Evolutionary conservation across 2,888 invertebrate genomes (phyloP).

Genomic region (Leptopilina syphax): DNA sequence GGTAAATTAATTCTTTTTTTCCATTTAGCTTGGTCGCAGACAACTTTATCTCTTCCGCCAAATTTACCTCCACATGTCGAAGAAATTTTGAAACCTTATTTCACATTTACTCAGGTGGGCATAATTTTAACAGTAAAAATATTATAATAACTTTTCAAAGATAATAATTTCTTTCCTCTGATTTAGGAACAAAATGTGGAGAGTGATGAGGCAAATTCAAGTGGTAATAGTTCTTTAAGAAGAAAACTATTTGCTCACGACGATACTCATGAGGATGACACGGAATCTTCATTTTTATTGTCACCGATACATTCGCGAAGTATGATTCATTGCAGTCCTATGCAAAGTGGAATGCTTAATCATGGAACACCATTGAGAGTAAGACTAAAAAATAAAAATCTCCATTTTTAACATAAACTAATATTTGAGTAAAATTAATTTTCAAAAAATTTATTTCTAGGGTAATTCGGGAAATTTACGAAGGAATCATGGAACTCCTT

Average conservation of each 20-base stretch:
- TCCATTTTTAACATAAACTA: background rate
- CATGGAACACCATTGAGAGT: constrained; percentile 69
- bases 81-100: constrained; percentile 81
- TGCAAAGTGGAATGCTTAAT: constrained; percentile 70
- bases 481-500: constrained; percentile 65
- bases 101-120: constrained; percentile 78
- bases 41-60: constrained; percentile 82
- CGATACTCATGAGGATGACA: constrained; percentile 57
- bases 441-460: constrained; percentile 20
- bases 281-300: constrained; percentile 55
- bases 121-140: background rate
- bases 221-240: constrained; percentile 70
- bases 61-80: constrained; percentile 82
- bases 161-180: background rate
- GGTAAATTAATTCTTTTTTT: constrained; percentile 44
- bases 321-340: constrained; percentile 63
- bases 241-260: constrained; percentile 70
- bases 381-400: constrained; percentile 6
- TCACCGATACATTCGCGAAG: constrained; percentile 63
- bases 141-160: too few species aligned
- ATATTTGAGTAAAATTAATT: background rate
- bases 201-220: constrained; percentile 69
- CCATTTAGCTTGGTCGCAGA: constrained; percentile 81
- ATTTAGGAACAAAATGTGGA: constrained; percentile 70
- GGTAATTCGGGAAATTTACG: constrained; percentile 51